Evolutionary conservation across 2,888 invertebrate genomes (phyloP).

Genomic region (Eupithecia inturbata): DNA sequence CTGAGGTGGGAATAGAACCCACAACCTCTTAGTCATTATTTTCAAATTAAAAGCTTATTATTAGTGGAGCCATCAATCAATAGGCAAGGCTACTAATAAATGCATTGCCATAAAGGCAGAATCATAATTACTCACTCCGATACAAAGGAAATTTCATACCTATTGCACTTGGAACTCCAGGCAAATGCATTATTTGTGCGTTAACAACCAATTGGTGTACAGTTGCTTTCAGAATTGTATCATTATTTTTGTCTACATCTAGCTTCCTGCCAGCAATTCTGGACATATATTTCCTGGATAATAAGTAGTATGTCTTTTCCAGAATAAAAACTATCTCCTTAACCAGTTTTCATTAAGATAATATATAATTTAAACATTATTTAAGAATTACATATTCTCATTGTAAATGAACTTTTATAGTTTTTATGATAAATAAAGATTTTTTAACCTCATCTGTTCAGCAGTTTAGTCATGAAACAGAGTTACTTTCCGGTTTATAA

Average conservation of each 20-base stretch:
- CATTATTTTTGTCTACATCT: neutral
- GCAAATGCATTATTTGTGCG: constrained; percentile 23
- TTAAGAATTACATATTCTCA: too few species aligned
- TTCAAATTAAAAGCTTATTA: neutral
- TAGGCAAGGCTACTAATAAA: neutral
- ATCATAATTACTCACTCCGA: constrained; percentile 21
- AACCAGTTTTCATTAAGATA: neutral
- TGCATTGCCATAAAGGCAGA: constrained; percentile 1
- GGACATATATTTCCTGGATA: neutral
- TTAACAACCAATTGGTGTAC: constrained; percentile 34
- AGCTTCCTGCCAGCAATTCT: neutral
- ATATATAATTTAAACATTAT: too few species aligned
- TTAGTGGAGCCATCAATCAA: neutral
- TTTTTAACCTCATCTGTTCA: too few species aligned
- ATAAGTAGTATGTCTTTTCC: neutral
- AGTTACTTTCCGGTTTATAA: neutral
- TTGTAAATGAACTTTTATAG: too few species aligned
- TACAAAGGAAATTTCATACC: constrained; percentile 32
- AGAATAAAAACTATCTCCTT: neutral
- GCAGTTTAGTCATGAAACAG: neutral
- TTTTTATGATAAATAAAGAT: too few species aligned
- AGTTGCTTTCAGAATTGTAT: constrained; percentile 8
- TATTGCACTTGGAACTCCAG: constrained; percentile 32
- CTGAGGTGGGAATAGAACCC: neutral
- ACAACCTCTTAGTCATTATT: neutral